These are phyloP conservation scores for Trogon melanurus DNA, from an alignment of 2,113 vertebrate species.

Conservation along the genomic window DNA sequence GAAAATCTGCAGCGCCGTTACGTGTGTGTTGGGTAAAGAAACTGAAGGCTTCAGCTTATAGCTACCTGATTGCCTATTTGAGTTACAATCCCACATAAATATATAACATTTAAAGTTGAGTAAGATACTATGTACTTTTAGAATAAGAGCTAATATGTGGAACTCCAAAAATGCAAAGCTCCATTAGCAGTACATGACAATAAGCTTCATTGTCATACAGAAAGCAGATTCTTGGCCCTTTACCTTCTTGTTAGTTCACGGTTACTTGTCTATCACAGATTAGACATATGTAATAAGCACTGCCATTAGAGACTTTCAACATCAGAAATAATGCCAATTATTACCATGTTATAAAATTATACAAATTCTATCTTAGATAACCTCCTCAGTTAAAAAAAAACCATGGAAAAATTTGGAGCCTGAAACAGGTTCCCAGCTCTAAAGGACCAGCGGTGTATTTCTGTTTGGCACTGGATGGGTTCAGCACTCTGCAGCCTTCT, in stretches of 20 bases:
- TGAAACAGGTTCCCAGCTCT: not conserved
- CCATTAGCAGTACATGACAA: not conserved
- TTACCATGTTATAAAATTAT: rapidly evolving
- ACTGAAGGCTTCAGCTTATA: not conserved
- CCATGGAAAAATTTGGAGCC: not conserved
- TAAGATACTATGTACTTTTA: not conserved
- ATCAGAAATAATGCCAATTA: not conserved
- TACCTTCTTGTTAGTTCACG: not conserved
- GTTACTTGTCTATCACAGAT: not conserved
- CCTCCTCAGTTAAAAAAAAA: not conserved
- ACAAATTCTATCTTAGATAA: not conserved
- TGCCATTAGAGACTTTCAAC: not conserved
- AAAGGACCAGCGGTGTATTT: rapidly evolving
- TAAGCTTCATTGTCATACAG: not conserved
- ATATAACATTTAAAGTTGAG: not conserved
- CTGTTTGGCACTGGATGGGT: not conserved
- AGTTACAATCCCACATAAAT: not conserved
- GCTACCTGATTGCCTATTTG: rapidly evolving
- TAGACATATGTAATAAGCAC: rapidly evolving
- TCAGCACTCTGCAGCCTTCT: not conserved
- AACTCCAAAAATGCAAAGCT: not conserved
- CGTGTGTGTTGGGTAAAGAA: not conserved
- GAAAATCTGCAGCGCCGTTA: not conserved
- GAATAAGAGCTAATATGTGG: rapidly evolving
- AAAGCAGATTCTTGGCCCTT: not conserved